Evolutionary conservation across 2,797 vertebrate genomes (phyloP).

Genomic region (Gadopsis bispinosus): DNA sequence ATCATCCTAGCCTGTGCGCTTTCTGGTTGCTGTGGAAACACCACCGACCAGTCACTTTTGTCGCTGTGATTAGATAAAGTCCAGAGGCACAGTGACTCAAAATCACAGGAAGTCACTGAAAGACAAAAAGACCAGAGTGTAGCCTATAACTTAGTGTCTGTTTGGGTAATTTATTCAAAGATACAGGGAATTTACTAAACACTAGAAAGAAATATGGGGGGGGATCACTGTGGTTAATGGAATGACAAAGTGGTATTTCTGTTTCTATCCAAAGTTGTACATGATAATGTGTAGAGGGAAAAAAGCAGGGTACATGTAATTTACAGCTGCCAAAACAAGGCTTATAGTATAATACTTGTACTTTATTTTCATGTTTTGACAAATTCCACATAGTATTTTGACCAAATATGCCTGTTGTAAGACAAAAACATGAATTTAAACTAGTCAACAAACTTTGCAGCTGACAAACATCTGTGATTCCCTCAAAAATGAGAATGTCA

Average conservation of each 20-base stretch:
- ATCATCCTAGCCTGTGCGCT: slow-evolving; percentile 48
- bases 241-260: neutral
- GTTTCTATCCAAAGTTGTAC: neutral
- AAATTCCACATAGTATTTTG: neutral
- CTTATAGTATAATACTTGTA: neutral
- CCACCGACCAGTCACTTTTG: slow-evolving; percentile 87
- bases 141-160: neutral
- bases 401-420: neutral
- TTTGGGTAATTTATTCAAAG: neutral
- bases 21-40: slow-evolving; percentile 75
- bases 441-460: neutral
- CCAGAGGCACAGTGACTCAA: slow-evolving; percentile 89
- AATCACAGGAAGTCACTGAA: slow-evolving; percentile 85
- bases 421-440: neutral
- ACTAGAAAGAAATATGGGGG: neutral
- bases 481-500: neutral
- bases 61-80: slow-evolving; percentile 83
- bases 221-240: neutral
- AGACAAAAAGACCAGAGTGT: slow-evolving; percentile 17
- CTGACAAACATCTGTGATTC: slow-evolving; percentile 8
- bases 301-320: neutral
- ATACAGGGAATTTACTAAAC: neutral
- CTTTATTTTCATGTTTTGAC: neutral
- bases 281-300: neutral
- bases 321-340: neutral